Evolutionary conservation across 2,888 invertebrate species (phyloP).

Genomic region (Agrochola macilenta): DNA sequence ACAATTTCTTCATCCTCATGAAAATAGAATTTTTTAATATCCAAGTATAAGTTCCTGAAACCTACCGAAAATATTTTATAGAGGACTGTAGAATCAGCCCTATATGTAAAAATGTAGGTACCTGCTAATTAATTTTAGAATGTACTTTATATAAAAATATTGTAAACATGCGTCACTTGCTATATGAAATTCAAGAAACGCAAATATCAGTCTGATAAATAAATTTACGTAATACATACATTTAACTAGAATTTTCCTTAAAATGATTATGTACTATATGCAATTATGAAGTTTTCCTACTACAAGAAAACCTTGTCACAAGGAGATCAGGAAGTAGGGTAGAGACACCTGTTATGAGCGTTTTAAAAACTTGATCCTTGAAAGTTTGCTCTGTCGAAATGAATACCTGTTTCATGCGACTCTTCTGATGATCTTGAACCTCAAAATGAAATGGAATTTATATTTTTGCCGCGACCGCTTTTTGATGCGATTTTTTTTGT

Average conservation of each 20-base stretch:
- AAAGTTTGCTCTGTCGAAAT: constrained; percentile 10
- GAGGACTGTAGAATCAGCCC: neutral
- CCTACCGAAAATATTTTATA: neutral
- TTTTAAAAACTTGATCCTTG: constrained; percentile 13
- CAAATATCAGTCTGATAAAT: neutral
- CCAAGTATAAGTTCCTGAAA: neutral
- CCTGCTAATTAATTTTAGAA: neutral
- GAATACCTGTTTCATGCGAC: constrained; percentile 30
- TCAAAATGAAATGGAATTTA: neutral
- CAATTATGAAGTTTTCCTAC: constrained; percentile 44
- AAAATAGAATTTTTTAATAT: neutral
- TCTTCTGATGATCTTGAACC: constrained; percentile 10
- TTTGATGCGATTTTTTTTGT: constrained; percentile 1
- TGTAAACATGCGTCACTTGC: constrained; percentile 15
- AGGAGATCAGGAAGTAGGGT: constrained; percentile 64
- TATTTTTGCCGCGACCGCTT: neutral
- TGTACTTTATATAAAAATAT: constrained; percentile 20
- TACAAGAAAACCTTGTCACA: constrained; percentile 49
- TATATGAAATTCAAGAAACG: constrained; percentile 2
- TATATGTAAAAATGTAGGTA: neutral
- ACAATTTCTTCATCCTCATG: neutral
- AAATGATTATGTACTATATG: constrained; percentile 19
- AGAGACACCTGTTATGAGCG: constrained; percentile 15
- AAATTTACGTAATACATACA: neutral
- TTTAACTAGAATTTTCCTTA: constrained; percentile 47